phyloP scores from a whole-genome alignment of 1,140 invertebrate species.

The Planococcus citri region DNA sequence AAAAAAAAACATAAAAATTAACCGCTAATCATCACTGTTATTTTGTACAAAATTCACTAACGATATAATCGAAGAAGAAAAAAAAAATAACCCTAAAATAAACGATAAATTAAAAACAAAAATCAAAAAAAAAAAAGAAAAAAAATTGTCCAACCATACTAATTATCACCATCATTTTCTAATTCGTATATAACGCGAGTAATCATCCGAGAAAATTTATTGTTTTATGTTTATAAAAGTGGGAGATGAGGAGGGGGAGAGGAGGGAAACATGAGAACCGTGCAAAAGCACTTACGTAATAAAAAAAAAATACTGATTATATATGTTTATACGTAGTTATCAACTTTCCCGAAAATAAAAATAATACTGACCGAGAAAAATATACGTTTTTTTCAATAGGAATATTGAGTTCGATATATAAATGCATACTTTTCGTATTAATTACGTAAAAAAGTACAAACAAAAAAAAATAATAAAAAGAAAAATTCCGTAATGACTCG shows the following conservation, averaged over 20 bases:
- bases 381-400: not conserved
- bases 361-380: not conserved
- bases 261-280: not conserved
- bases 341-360: not conserved
- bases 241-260: not conserved
- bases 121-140: not conserved
- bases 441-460: not conserved
- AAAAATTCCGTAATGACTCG: not conserved
- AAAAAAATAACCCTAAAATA: not conserved
- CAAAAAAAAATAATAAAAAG: not conserved
- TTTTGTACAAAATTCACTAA: slow-evolving; percentile 2
- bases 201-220: not conserved
- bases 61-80: not conserved
- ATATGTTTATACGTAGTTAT: not conserved
- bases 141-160: not conserved
- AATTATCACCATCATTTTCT: too few species aligned
- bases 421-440: not conserved
- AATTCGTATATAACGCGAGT: too few species aligned
- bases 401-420: not conserved
- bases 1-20: too few species aligned
- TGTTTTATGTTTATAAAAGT: not conserved
- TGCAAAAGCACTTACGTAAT: too few species aligned
- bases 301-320: not conserved
- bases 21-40: not conserved
- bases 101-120: not conserved